These are phyloP conservation scores for Nyctalus aviator DNA, from an alignment of 2,797 vertebrate genomes.

Conservation along the genomic window DNA sequence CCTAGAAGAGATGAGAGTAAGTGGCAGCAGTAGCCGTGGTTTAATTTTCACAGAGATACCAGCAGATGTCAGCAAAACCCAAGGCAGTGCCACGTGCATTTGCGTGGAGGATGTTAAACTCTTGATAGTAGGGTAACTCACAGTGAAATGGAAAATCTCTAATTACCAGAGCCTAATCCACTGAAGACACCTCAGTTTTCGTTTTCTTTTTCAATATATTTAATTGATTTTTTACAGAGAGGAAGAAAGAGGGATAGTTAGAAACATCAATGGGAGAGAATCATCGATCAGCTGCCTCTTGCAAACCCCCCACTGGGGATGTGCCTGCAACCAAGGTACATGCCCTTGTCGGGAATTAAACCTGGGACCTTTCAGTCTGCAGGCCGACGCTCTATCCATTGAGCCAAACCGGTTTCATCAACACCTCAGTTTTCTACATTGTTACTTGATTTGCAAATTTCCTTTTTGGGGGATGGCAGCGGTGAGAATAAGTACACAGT, in stretches of 20 bases:
- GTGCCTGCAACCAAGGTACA: too few relatives aligned
- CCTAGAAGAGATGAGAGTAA: constrained; percentile 19
- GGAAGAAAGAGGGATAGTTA: too few relatives aligned
- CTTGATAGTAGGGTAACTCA: neutral
- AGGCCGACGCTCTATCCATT: too few relatives aligned
- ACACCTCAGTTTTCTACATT: neutral
- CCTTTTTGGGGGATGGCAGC: neutral
- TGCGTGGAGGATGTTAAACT: neutral
- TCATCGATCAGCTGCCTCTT: too few relatives aligned
- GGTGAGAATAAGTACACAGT: neutral
- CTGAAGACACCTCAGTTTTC: neutral
- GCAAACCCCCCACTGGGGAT: too few relatives aligned
- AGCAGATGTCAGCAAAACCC: constrained; percentile 85
- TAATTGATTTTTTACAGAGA: too few relatives aligned
- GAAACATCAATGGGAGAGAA: too few relatives aligned
- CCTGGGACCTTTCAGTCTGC: too few relatives aligned
- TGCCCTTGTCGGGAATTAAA: too few relatives aligned
- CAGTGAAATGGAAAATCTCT: neutral
- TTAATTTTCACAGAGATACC: constrained; percentile 67
- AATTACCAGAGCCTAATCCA: neutral
- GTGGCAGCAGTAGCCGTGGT: neutral
- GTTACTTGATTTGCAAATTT: neutral
- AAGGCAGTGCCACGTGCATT: constrained; percentile 7
- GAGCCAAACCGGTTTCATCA: too few relatives aligned
- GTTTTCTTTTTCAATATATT: too few relatives aligned